Percentiles rank a stretch among this genome's conserved stretches.
Evolutionary conservation across 2,797 vertebrate species (phyloP).

Genomic region (Adelosebastes latens): DNA sequence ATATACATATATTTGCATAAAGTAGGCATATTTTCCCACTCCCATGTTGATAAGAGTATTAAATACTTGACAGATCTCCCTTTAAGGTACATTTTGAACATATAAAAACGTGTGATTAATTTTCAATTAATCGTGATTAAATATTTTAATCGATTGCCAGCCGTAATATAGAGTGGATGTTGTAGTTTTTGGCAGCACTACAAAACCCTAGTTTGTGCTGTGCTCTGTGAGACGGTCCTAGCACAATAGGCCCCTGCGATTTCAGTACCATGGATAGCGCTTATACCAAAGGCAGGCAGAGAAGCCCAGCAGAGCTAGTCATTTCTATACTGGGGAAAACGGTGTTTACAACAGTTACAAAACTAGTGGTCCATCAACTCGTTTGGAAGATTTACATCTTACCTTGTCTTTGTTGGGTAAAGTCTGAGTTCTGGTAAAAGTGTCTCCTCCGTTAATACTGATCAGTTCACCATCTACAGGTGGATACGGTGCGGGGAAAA

Average conservation of each 20-base stretch:
- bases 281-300: neutral
- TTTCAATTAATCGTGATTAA: too few relatives aligned
- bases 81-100: too few relatives aligned
- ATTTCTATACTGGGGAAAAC: neutral
- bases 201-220: too few relatives aligned
- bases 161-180: neutral
- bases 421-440: neutral
- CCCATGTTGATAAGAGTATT: too few relatives aligned
- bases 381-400: neutral
- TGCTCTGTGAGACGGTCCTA: neutral
- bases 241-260: neutral
- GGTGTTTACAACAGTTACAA: neutral
- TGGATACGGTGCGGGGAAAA: slow-evolving; percentile 36
- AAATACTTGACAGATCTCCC: too few relatives aligned
- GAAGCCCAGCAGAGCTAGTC: neutral
- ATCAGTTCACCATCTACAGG: slow-evolving; percentile 42
- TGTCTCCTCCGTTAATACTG: neutral
- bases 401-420: neutral
- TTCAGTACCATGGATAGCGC: slow-evolving; percentile 77
- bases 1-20: too few relatives aligned
- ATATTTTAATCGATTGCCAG: too few relatives aligned
- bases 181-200: neutral
- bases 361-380: neutral
- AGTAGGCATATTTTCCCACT: too few relatives aligned
- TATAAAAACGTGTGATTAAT: too few relatives aligned